Evolutionary conservation across 2,113 vertebrate genomes (phyloP), one percentile per base, ranked within the genome.

Genomic region (Dasypus novemcinctus): DNA sequence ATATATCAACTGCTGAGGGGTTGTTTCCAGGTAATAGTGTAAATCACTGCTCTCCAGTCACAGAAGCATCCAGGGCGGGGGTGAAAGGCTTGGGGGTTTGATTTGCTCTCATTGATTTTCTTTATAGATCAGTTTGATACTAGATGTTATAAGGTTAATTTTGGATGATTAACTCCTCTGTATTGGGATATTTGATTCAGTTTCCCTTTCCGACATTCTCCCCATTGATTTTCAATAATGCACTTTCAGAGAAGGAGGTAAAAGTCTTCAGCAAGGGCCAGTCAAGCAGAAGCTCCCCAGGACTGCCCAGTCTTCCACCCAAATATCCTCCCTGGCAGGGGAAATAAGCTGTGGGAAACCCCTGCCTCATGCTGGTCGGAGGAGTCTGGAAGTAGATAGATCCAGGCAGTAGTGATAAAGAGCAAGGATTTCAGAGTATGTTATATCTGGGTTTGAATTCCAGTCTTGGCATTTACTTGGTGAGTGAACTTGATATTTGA

Each of bases 131-230:
- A 95, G 96, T 98, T 98, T 74, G 97, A 97, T 98, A 97, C 97
- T 86, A 98, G 97, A 98, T 86, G 95, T 98, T 98, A 98, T 97
- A 98, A 98, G 98, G 98, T 98, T 99, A 99, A 99, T 98, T 98
- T 98, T 97, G 98, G 98, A 98, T 98, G 97, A 99, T 98, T 98
- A 98, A 98, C 98, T 99, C 97, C 97, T 96, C 98, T 87, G 90
- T 97, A 98, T 98, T 97, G 97, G 98, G 98, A 98, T 98, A 98
- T 98, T 98, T 98, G 98, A 98, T 98, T 99, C 98, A 98, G 96
- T 98, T 98, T 96, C 97, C 98, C 97, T 98, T 98, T 98, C 98
- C 98, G 98, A 98, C 97, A 95, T 98, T 98, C 97, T 97, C 93
- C 95, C 79, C 97, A 99, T 98, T 97, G 98, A 99, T 99, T 98